A percentile compares a stretch with the other conserved stretches of the same genome.
phyloP scores from a whole-genome alignment of 2,113 vertebrate species.

The Excalfactoria chinensis region DNA sequence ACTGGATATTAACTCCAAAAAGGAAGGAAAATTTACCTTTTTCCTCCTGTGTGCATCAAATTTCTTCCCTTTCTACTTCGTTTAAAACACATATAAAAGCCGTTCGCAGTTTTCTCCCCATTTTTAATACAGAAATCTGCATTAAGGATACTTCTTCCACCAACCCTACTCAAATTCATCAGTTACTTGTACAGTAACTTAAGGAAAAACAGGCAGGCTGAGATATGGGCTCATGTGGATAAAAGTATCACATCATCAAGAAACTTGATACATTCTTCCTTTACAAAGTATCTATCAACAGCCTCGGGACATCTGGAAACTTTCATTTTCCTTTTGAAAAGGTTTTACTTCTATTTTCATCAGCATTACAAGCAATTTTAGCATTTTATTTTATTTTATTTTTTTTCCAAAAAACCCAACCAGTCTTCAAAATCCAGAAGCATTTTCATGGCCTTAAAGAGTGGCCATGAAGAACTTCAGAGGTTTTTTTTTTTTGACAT shows the following conservation, averaged over 20 bases:
- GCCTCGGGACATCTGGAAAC: background rate
- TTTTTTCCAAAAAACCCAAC: background rate
- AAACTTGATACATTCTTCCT: background rate
- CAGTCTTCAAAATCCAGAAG: background rate
- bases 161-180: background rate
- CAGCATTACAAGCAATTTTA: background rate
- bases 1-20: background rate
- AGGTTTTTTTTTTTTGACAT: background rate
- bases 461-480: background rate
- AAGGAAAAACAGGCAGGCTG: background rate
- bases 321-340: background rate
- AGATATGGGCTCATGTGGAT: background rate
- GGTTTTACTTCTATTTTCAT: background rate
- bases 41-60: background rate
- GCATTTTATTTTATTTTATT: background rate
- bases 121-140: background rate
- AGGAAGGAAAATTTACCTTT: background rate
- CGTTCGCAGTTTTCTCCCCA: background rate
- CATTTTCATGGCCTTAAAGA: background rate
- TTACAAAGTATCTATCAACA: background rate
- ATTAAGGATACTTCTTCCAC: background rate
- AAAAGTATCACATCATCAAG: background rate
- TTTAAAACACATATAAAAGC: background rate
- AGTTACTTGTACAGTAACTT: background rate
- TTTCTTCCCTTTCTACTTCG: background rate